Evolutionary conservation across 2,888 invertebrate species (phyloP), one percentile per base, ranked within the genome.

Genomic region (Petrolisthes manimaculis): DNA sequence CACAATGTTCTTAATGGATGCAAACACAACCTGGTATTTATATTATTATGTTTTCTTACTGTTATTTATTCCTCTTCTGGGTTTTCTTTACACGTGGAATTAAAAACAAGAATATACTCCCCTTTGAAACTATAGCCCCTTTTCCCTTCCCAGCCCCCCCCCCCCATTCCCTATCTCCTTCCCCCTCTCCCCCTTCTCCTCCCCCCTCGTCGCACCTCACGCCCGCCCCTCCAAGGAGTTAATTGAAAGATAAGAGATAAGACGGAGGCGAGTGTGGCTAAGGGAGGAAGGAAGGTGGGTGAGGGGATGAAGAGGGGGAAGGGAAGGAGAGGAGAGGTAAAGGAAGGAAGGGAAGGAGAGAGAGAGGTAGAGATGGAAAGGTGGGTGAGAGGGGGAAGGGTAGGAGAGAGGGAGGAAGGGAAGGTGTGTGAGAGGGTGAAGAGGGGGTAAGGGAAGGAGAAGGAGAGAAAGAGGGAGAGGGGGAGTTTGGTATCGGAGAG

Each of bases 241-340:
- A 78, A 84, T 84, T 77, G 53, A 56, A 56, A 69, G 67, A 69
- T 24, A 83, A 69, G 83, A 69, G 83, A 69, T 67, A 71, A 69
- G 61, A 5, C 53, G 21, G 55, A 18, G 51, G 53, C n/a, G 51
- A 14, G 53, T 54, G 24, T 8, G 74, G 24, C 74, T 1, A 9
- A n/a, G 74, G 54, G 21, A 1, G 18, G 54, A 4, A 21, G 8
- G 5, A 53, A 51, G 37, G 21, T 9, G 54, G 12, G 8, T 51
- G 37, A 21, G 12, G 18, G 55, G 54, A 14, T 24, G 8, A n/a
- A n/a, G n/a, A n/a, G n/a, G n/a, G n/a, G n/a, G n/a, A n/a, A n/a
- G n/a, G n/a, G n/a, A n/a, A n/a, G n/a, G n/a, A n/a, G n/a, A n/a
- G n/a, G n/a, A n/a, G n/a, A n/a, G n/a, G n/a, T n/a, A n/a, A n/a